A percentile compares a stretch with the other conserved stretches of the same genome.
Conservation (phyloP, 2,113 vertebrate species). For the Alectura lathami region DNA sequence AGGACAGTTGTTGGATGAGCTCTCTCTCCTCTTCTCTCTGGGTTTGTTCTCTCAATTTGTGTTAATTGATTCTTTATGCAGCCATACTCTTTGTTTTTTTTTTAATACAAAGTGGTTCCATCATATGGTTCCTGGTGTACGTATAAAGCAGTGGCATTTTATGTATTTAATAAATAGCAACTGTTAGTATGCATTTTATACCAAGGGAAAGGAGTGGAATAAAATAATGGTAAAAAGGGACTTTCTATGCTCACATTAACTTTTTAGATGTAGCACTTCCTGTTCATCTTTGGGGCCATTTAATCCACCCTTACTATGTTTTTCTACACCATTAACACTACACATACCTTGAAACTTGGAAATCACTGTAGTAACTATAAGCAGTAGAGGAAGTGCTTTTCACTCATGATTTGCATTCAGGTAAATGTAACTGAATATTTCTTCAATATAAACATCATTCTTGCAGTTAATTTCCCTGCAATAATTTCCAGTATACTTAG, state of each 20-base stretch:
- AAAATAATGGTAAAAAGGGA: not conserved
- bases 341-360: not conserved
- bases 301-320: not conserved
- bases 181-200: not conserved
- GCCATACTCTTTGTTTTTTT: fast-evolving
- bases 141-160: not conserved
- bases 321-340: not conserved
- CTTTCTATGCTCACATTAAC: not conserved
- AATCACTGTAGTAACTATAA: not conserved
- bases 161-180: not conserved
- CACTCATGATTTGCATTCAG: not conserved
- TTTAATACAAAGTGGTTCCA: too few species aligned
- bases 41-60: not conserved
- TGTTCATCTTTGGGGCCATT: not conserved
- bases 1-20: not conserved
- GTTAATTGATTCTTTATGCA: not conserved
- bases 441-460: not conserved
- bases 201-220: not conserved
- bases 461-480: not conserved
- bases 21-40: not conserved
- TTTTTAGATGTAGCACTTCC: not conserved
- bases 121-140: not conserved
- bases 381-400: not conserved
- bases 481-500: not conserved
- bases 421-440: too few species aligned